Conservation (phyloP, 2,797 vertebrate genomes). For the Octomys mimax region DNA sequence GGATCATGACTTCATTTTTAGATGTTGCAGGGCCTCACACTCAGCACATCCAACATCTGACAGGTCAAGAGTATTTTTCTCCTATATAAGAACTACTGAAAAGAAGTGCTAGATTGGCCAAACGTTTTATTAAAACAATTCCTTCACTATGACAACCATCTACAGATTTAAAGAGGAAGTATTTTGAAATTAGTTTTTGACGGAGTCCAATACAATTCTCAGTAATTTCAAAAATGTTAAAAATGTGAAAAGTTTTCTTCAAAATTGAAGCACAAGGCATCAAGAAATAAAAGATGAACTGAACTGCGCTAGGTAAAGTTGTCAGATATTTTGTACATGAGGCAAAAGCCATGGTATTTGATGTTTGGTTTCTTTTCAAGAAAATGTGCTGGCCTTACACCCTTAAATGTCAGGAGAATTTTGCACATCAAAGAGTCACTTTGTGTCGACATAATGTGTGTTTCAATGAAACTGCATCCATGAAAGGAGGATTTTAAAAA, state of each 20-base stretch:
- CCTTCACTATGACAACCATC: constrained; percentile 44
- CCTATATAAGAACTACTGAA: background rate
- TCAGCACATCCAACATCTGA: background rate
- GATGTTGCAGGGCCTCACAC: background rate
- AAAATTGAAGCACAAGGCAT: background rate
- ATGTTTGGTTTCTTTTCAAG: constrained; percentile 72
- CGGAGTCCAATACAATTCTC: constrained; percentile 20
- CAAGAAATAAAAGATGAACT: constrained; percentile 60
- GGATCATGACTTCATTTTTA: background rate
- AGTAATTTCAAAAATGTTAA: constrained; percentile 32
- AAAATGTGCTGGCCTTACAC: constrained; percentile 66
- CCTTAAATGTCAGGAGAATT: constrained; percentile 40
- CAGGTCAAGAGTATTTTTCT: too few relatives aligned
- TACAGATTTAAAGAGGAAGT: constrained; percentile 54
- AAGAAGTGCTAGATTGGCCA: background rate
- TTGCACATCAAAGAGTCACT: constrained; percentile 53
- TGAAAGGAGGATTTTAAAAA: background rate
- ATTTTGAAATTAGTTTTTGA: constrained; percentile 56
- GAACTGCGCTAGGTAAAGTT: constrained; percentile 45
- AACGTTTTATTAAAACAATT: constrained; percentile 76
- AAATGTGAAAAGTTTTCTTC: constrained; percentile 53
- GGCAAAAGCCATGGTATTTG: constrained; percentile 47
- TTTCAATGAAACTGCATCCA: constrained; percentile 48
- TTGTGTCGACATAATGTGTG: constrained; percentile 63
- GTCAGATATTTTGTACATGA: constrained; percentile 36